Percentiles rank a stretch among this genome's conserved stretches.
Evolutionary conservation across 2,888 invertebrate genomes (phyloP).

Genomic region (Rotaria macrura): DNA sequence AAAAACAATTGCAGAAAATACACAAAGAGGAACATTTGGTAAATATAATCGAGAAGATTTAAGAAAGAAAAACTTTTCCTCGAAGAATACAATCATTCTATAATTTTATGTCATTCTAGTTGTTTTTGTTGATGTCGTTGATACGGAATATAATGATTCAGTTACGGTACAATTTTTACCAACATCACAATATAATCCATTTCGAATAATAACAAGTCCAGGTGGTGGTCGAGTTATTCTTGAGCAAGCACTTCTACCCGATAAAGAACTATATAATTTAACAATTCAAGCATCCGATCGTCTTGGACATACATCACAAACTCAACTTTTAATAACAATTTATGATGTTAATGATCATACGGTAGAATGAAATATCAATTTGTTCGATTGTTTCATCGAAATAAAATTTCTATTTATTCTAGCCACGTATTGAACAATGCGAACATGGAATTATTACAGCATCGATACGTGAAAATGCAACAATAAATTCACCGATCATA

Average conservation of each 20-base stretch:
- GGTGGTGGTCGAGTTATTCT: constrained; percentile 2
- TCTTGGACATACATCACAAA: not conserved
- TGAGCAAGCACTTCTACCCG: not conserved
- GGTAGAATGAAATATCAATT: not conserved
- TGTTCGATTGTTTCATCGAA: not conserved
- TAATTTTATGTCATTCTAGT: not conserved
- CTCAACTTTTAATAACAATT: not conserved
- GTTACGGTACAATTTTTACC: not conserved
- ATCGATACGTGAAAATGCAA: not conserved
- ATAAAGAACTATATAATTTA: constrained; percentile 11
- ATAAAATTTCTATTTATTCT: not conserved
- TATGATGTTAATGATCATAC: constrained; percentile 22
- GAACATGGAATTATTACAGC: not conserved
- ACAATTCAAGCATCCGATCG: not conserved
- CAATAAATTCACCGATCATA: not conserved
- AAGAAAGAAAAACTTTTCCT: too few species aligned
- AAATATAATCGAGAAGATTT: not conserved
- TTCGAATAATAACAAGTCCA: constrained; percentile 14
- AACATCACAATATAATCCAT: not conserved
- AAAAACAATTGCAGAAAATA: constrained; percentile 16
- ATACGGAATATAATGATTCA: not conserved
- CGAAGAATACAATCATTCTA: too few species aligned
- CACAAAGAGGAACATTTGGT: constrained; percentile 1
- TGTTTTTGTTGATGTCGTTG: not conserved
- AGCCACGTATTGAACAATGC: constrained; percentile 1